phyloP scores from a whole-genome alignment of 2,797 vertebrate species.

The Aldrovandia affinis region DNA sequence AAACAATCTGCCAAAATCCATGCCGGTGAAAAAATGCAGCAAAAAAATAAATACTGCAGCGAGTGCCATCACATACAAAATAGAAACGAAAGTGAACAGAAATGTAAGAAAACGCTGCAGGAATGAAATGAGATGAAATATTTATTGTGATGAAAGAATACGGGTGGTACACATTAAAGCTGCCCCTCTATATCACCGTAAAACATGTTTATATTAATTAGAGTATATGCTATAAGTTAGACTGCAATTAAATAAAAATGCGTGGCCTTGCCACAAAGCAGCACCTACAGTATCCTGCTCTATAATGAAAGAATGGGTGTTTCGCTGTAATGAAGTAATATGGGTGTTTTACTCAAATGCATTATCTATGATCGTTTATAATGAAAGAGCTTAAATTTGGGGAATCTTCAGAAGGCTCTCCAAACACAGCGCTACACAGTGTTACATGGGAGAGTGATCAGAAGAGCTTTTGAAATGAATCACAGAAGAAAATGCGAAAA shows the following conservation, averaged over 20 bases:
- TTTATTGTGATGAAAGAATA: neutral
- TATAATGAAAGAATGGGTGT: too few relatives aligned
- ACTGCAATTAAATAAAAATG: neutral
- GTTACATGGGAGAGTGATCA: neutral
- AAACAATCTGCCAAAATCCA: neutral
- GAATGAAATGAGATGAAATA: neutral
- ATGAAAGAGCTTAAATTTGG: neutral
- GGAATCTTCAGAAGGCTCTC: neutral
- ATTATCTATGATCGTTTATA: neutral
- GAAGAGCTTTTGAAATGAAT: neutral
- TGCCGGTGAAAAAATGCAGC: neutral
- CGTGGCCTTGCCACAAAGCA: neutral
- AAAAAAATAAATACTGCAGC: neutral
- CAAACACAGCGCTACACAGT: neutral
- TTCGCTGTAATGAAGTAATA: neutral
- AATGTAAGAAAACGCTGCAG: neutral
- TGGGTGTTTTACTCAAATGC: neutral
- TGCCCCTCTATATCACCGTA: too few relatives aligned
- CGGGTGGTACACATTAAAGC: too few relatives aligned
- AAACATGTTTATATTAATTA: too few relatives aligned
- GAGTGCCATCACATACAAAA: neutral
- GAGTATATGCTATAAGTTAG: neutral
- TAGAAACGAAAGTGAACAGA: neutral
- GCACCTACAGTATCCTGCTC: too few relatives aligned
- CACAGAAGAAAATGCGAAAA: neutral